These are phyloP conservation scores for Plebejus melissa DNA, from an alignment of 2,888 invertebrate genomes.

Conservation along the genomic window DNA sequence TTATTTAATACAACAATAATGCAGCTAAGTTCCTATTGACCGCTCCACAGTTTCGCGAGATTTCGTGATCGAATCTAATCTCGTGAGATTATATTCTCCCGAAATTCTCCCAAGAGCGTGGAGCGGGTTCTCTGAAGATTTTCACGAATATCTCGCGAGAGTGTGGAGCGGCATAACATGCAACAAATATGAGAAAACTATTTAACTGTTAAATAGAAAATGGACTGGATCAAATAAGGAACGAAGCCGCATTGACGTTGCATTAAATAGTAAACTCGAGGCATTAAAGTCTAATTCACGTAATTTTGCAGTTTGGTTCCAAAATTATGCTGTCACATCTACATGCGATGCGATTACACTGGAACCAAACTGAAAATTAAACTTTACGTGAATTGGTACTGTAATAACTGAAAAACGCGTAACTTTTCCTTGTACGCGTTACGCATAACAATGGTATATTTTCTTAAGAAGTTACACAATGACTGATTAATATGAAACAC, in stretches of 20 bases:
- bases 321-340: background rate
- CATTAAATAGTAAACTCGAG: background rate
- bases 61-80: too few relatives aligned
- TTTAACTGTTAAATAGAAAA: too few relatives aligned
- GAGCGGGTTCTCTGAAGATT: too few relatives aligned
- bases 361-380: background rate
- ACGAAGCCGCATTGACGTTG: background rate
- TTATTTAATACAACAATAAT: background rate
- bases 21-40: too few relatives aligned
- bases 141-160: too few relatives aligned
- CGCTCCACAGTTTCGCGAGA: too few relatives aligned
- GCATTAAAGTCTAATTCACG: background rate
- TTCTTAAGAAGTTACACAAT: conserved; percentile 22
- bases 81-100: too few relatives aligned
- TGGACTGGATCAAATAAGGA: background rate
- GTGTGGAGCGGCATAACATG: too few relatives aligned
- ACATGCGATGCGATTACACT: background rate
- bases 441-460: conserved; percentile 26
- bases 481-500: conserved; percentile 7
- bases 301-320: background rate
- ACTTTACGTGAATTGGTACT: background rate
- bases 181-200: too few relatives aligned
- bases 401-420: background rate
- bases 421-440: conserved; percentile 13
- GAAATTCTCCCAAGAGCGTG: too few relatives aligned